Evolutionary conservation across 1,140 invertebrate species (phyloP), one percentile per base, ranked within the genome.

Genomic region (Yoshiicerus persimilis): DNA sequence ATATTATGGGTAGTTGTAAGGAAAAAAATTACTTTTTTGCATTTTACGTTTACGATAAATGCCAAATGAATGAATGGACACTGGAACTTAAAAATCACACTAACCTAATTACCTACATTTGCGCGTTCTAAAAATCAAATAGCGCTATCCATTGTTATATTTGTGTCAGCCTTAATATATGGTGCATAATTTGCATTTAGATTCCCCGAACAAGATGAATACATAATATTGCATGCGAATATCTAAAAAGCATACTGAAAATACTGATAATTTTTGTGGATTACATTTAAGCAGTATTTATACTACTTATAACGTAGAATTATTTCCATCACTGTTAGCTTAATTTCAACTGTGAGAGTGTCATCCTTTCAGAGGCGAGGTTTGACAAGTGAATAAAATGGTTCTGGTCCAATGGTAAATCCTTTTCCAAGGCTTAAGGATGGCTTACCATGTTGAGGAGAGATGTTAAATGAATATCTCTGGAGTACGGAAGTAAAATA

Each of bases 401-500:
- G 86, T 39, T 89, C 80, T 9, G 90, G 90, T 64, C 56, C 66
- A 47, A 89, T 25, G 0, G 90, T 90, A 38, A 89, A 90, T 30
- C 90, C 90, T 66, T 86, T 89, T 4, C 70, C 88, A 0, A 86
- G 87, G 25, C 56, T 75, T 10, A 85, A 23, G 16, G 20, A 70
- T 0, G 90, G 90, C 25, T 64, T 70, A 36, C 27, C 56, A 83
- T 86, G 85, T 6, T 86, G 23, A 2, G 39, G 34, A 39, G 84
- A 23, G 11, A 64, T 47, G 9, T 93, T 91, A 91, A 97, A 95
- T 5, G 94, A 94, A 88, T 96, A 97, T 80, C 94, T 94, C 92
- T 98, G 97, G 80, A 98, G 92, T 30, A 98, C 92, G 0, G 95
- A 94, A 2, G 96, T 94, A 4, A 95, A 95, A 91, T 97, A 96